Conservation (phyloP, 2,888 invertebrate species). For the Cataglyphis albicans region DNA sequence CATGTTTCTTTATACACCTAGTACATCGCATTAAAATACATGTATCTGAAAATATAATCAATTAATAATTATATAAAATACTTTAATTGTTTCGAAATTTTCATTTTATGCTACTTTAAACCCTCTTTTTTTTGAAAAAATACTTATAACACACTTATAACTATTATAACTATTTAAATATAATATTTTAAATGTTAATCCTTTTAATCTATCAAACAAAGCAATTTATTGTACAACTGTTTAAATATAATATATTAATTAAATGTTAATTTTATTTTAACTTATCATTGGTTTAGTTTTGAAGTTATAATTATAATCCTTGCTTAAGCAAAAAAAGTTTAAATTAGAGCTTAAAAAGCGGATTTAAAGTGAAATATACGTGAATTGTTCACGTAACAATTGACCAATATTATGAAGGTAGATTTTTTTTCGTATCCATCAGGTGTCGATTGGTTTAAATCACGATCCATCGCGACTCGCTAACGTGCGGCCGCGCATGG, state of each 20-base stretch:
- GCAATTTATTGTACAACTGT: background rate
- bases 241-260: background rate
- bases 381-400: slow-evolving; percentile 60
- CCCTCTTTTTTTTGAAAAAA: background rate
- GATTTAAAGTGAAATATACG: slow-evolving; percentile 10
- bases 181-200: background rate
- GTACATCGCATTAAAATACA: background rate
- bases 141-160: background rate
- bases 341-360: background rate
- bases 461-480: slow-evolving; percentile 75
- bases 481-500: slow-evolving; percentile 63
- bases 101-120: background rate
- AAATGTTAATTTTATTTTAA: background rate
- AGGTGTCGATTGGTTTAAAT: slow-evolving; percentile 78
- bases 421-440: slow-evolving; percentile 68
- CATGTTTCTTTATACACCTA: background rate
- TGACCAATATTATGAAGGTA: slow-evolving; percentile 58
- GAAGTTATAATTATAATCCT: background rate
- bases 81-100: background rate
- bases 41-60: background rate
- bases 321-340: background rate
- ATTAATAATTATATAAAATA: background rate
- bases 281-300: background rate
- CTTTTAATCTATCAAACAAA: background rate
- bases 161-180: background rate